Evolutionary conservation across 2,113 vertebrate genomes (phyloP).

Genomic region (Fulmarus glacialis): DNA sequence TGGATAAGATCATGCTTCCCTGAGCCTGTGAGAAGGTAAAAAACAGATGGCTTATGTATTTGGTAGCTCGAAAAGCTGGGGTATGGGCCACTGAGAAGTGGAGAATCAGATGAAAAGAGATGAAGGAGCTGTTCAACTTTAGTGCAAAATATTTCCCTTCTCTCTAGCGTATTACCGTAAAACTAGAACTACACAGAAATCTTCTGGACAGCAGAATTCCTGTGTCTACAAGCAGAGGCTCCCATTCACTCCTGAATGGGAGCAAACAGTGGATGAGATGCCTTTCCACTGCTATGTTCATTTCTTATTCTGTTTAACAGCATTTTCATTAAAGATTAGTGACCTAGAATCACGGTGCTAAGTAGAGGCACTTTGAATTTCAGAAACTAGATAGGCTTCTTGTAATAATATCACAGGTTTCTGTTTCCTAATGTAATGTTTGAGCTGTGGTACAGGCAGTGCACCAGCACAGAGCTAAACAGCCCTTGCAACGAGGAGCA

Average conservation of each 20-base stretch:
- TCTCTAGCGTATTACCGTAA: not conserved
- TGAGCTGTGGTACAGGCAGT: not conserved
- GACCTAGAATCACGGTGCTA: not conserved
- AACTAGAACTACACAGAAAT: not conserved
- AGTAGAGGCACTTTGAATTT: not conserved
- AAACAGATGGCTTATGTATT: not conserved
- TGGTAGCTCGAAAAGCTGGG: not conserved
- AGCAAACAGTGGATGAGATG: not conserved
- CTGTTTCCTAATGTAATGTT: not conserved
- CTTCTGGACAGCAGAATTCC: not conserved
- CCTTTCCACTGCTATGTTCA: not conserved
- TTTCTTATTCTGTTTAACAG: slow-evolving; percentile 1
- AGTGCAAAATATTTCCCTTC: not conserved
- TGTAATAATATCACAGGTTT: not conserved
- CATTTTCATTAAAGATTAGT: not conserved
- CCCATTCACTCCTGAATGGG: not conserved
- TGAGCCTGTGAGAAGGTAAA: not conserved
- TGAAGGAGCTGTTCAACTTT: not conserved
- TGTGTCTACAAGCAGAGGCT: not conserved
- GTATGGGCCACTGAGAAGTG: not conserved
- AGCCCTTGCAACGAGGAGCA: not conserved
- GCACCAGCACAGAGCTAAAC: not conserved
- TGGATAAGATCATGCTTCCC: not conserved
- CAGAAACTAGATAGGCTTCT: not conserved
- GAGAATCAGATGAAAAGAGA: not conserved